Base-by-base conservation (phyloP, 1,140 invertebrate species). In the Drosophila elegans region DNA sequence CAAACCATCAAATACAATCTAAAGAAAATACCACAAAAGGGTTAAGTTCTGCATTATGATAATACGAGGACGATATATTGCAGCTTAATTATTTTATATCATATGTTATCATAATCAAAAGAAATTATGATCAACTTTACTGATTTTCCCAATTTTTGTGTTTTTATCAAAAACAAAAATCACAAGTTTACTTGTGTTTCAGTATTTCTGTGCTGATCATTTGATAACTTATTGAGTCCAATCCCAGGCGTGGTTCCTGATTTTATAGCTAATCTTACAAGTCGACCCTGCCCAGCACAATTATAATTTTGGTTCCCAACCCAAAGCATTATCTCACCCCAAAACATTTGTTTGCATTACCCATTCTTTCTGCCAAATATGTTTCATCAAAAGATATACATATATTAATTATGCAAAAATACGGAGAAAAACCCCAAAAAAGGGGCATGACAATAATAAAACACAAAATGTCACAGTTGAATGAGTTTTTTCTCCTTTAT, bases 361-460 rank as follows among this genome's bases (percentile, higher is more conserved):
- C 79, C 83, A 36, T 63, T 78, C 68, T 60, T n/a, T 6, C 62
- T 68, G 44, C 46, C 60, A 74, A 84, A 84, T 86, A 86, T 85
- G 81, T 84, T 81, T 66, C 59, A 77, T 84, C 62, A 73, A 63
- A 61, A 68, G 59, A 82, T 86, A 66, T 78, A 78, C 60, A 78
- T 78, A 76, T 88, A 88, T 88, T 88, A 88, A 88, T 88, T 88
- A 88, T 73, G 55, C 74, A 68, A 61, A 86, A 69, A 78, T 54
- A 54, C 48, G 39, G 27, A 59, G 44, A 25, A 53, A 54, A 44
- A 62, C 51, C 44, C 45, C 67, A 67, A 72, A 77, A 64, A 45
- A 21, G 62, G 55, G 45, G 53, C 39, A 57, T 62, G 62, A 61
- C 45, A 46, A 55, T 6, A 74, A 68, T 45, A 83, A 77, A 59